These are phyloP conservation scores for Trochalopteron elliotii DNA, from an alignment of 2,113 vertebrate species.

Conservation along the genomic window DNA sequence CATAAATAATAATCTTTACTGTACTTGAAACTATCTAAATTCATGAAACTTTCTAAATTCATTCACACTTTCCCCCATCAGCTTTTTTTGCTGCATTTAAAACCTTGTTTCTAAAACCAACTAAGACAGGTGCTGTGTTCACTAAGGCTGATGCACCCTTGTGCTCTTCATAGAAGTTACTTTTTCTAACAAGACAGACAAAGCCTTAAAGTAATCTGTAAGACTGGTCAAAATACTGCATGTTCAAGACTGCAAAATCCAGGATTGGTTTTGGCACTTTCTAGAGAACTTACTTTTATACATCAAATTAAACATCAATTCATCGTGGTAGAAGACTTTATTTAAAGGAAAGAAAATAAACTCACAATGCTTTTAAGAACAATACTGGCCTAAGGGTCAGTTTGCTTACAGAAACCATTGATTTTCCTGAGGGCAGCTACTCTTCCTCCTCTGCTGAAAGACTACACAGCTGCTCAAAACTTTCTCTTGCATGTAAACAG, in stretches of 20 bases:
- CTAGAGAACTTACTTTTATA: background rate
- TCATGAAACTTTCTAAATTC: background rate
- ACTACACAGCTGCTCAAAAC: background rate
- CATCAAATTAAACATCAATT: background rate
- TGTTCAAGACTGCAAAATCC: background rate
- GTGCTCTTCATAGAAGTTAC: background rate
- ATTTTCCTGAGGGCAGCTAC: background rate
- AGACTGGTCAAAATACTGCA: background rate
- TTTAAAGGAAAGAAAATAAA: background rate
- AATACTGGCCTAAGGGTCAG: background rate
- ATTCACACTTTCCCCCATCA: accelerated
- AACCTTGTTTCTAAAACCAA: background rate
- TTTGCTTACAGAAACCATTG: background rate
- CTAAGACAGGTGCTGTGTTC: background rate
- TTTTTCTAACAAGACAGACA: background rate
- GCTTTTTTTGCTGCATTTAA: background rate
- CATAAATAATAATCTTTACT: background rate
- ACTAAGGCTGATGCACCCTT: background rate
- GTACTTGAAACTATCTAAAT: background rate
- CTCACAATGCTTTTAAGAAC: background rate
- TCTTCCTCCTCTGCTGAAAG: background rate
- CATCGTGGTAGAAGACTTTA: slow-evolving; percentile 1
- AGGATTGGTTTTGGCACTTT: background rate
- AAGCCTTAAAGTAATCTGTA: background rate
- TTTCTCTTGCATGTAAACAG: background rate